These are phyloP conservation scores for Micrasema minimum DNA, from an alignment of 1,140 invertebrate species.

Conservation along the genomic window DNA sequence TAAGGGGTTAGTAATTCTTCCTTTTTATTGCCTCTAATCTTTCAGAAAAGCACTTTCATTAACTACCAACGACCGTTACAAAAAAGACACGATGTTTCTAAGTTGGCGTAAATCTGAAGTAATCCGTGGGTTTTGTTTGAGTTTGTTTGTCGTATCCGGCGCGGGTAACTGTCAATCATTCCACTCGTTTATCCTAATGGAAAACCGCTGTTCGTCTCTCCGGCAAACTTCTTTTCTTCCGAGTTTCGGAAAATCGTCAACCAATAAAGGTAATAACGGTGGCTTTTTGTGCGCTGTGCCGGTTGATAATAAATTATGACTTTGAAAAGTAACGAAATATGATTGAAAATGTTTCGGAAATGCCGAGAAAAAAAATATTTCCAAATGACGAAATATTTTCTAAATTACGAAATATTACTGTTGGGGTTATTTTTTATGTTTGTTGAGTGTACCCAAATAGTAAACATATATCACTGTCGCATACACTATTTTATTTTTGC, in stretches of 20 bases:
- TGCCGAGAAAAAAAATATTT: too few species aligned
- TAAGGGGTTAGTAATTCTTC: too few species aligned
- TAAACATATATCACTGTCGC: too few species aligned
- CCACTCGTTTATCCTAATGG: slow-evolving; percentile 28
- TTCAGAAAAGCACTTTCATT: slow-evolving; percentile 16
- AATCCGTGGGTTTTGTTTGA: slow-evolving; percentile 7
- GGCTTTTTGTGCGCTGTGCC: too few species aligned
- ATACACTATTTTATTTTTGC: too few species aligned
- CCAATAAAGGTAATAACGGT: not conserved
- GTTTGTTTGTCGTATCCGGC: slow-evolving; percentile 20
- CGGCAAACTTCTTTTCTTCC: slow-evolving; percentile 3
- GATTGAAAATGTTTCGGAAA: too few species aligned
- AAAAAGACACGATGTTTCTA: slow-evolving; percentile 19
- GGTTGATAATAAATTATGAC: too few species aligned
- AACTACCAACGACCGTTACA: slow-evolving; percentile 3
- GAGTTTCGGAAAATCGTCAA: not conserved
- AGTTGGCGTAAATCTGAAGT: slow-evolving; percentile 31
- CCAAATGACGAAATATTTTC: too few species aligned
- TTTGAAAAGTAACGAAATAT: too few species aligned
- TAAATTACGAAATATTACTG: too few species aligned
- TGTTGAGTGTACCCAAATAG: too few species aligned
- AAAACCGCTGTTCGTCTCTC: slow-evolving; percentile 28
- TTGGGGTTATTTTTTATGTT: too few species aligned
- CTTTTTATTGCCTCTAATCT: slow-evolving; percentile 12
- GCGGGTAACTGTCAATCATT: slow-evolving; percentile 24